phyloP scores from a whole-genome alignment of 2,797 vertebrate genomes.

The Coregonus suidteri region DNA sequence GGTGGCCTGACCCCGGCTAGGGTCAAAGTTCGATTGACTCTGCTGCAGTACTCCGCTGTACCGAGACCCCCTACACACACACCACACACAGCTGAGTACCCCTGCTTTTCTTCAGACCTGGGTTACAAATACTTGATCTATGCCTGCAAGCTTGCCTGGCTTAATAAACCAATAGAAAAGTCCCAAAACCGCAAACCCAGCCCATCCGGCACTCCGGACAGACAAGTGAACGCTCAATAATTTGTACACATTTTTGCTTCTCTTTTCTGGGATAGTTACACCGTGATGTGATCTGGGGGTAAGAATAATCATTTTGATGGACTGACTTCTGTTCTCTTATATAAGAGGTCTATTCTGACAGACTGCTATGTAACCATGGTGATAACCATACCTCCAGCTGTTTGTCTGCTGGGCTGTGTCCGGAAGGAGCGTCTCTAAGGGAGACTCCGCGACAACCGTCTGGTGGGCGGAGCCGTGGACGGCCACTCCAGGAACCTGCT shows the following conservation, averaged over 20 bases:
- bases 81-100: neutral
- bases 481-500: conserved; percentile 94
- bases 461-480: conserved; percentile 88
- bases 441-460: conserved; percentile 80
- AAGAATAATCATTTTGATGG: no score
- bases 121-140: neutral
- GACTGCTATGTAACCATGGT: neutral
- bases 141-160: neutral
- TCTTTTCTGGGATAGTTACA: no score
- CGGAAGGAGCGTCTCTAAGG: conserved; percentile 78
- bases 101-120: no score
- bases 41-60: conserved; percentile 78
- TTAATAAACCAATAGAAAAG: no score
- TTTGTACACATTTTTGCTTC: no score
- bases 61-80: conserved; percentile 57
- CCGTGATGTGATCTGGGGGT: no score
- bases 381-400: conserved; percentile 85
- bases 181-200: no score
- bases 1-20: conserved; percentile 75
- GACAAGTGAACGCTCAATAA: no score
- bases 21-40: conserved; percentile 70
- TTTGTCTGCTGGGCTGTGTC: conserved; percentile 85
- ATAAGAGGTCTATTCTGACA: neutral
- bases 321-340: no score
- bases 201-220: no score